A percentile compares a stretch with the other conserved stretches of the same genome.
Evolutionary conservation across 2,888 invertebrate genomes (phyloP).

Genomic region (Brachycybe producta): DNA sequence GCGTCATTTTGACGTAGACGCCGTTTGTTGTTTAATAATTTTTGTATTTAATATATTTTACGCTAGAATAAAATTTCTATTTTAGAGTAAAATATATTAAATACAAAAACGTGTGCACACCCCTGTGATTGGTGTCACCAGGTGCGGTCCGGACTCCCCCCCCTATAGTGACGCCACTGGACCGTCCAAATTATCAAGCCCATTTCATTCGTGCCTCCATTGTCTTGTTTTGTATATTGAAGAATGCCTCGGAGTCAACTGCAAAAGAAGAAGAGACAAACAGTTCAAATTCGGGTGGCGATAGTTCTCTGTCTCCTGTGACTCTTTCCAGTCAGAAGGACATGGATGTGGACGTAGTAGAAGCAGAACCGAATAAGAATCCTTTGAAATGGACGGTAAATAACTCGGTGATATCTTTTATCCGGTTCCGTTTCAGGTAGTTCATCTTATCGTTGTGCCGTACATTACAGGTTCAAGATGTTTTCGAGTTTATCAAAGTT

Average conservation of each 20-base stretch:
- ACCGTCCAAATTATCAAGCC: not conserved
- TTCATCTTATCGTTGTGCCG: slow-evolving; percentile 5
- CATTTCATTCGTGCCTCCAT: not conserved
- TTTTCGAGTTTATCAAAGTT: slow-evolving; percentile 72
- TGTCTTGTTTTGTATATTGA: too few species aligned
- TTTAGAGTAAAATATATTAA: too few species aligned
- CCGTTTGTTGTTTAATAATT: too few species aligned
- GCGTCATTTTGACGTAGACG: too few species aligned
- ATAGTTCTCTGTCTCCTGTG: slow-evolving; percentile 19
- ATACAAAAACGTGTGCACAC: too few species aligned
- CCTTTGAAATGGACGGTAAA: slow-evolving; percentile 48
- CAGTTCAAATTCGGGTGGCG: slow-evolving; percentile 20
- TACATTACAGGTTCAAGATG: slow-evolving; percentile 57
- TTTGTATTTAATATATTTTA: too few species aligned
- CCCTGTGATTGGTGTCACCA: too few species aligned
- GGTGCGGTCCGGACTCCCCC: too few species aligned
- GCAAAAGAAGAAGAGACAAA: slow-evolving; percentile 19
- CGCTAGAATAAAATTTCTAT: too few species aligned
- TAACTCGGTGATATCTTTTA: not conserved
- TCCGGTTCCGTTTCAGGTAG: not conserved
- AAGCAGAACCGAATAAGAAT: slow-evolving; percentile 35
- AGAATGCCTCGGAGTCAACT: slow-evolving; percentile 11
- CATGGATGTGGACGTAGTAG: slow-evolving; percentile 19
- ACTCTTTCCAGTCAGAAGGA: slow-evolving; percentile 20
- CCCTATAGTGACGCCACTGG: too few species aligned